These are phyloP conservation scores for Listronotus bonariensis DNA, from an alignment of 1,140 invertebrate species.

Conservation along the genomic window DNA sequence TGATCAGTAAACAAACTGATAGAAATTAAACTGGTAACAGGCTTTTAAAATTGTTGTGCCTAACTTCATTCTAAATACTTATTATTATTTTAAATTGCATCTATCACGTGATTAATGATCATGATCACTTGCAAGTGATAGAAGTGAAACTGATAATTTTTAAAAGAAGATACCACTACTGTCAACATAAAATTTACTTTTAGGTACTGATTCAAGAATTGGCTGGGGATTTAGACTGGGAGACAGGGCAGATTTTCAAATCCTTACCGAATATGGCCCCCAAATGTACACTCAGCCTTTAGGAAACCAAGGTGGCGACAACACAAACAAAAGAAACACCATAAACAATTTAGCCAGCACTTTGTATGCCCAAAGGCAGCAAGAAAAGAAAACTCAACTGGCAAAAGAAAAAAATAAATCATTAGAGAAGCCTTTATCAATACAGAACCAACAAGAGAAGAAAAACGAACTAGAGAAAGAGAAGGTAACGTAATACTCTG, in stretches of 20 bases:
- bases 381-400: slow-evolving; percentile 40
- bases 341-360: slow-evolving; percentile 44
- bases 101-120: too few relatives aligned
- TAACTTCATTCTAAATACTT: too few relatives aligned
- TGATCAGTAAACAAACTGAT: too few relatives aligned
- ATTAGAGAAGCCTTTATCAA: background rate
- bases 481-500: too few relatives aligned
- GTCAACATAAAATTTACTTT: slow-evolving; percentile 19
- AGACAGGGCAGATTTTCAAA: slow-evolving; percentile 78
- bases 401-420: slow-evolving; percentile 12
- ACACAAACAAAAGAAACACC: slow-evolving; percentile 45
- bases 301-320: slow-evolving; percentile 52
- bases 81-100: too few relatives aligned
- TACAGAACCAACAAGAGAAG: background rate
- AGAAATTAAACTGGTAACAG: too few relatives aligned
- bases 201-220: slow-evolving; percentile 78
- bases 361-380: slow-evolving; percentile 50
- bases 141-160: too few relatives aligned
- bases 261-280: slow-evolving; percentile 76
- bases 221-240: slow-evolving; percentile 80
- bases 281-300: slow-evolving; percentile 71
- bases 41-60: too few relatives aligned
- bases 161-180: too few relatives aligned
- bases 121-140: too few relatives aligned
- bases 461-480: background rate